phyloP scores from a whole-genome alignment of 2,113 vertebrate species.

The Pangasianodon gigas region DNA sequence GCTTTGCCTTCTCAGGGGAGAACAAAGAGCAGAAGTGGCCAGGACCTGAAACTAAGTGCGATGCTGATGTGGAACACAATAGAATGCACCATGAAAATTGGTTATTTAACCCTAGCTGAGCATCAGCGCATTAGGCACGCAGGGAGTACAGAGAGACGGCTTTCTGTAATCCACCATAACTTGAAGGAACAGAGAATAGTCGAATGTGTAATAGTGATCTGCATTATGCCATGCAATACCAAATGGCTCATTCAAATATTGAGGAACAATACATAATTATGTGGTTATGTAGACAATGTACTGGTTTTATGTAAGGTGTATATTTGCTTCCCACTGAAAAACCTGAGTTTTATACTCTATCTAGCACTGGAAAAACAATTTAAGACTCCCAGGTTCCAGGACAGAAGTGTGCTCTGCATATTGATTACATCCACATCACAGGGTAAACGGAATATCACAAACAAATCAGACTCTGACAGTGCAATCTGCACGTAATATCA shows the following conservation, averaged over 20 bases:
- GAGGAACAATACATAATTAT: not conserved
- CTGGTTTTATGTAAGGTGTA: not conserved
- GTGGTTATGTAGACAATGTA: not conserved
- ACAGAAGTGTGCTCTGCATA: slow-evolving; percentile 17
- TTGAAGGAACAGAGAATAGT: not conserved
- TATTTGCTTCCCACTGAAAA: not conserved
- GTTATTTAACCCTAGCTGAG: slow-evolving; percentile 20
- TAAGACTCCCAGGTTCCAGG: not conserved
- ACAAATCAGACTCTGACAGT: slow-evolving; percentile 1
- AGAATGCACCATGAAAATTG: slow-evolving; percentile 22
- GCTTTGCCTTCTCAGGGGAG: not conserved
- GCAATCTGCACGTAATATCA: not conserved
- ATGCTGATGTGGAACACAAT: slow-evolving; percentile 1
- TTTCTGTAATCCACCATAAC: not conserved
- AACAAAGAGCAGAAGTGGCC: slow-evolving; percentile 9
- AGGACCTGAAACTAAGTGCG: not conserved
- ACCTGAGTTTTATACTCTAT: not conserved
- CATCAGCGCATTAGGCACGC: slow-evolving; percentile 13
- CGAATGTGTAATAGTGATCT: not conserved
- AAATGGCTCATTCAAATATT: not conserved
- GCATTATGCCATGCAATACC: not conserved
- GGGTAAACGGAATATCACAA: slow-evolving; percentile 30
- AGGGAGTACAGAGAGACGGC: not conserved
- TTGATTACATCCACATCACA: not conserved
- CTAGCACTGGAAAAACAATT: slow-evolving; percentile 6